phyloP scores from a whole-genome alignment of 2,888 invertebrate genomes.

The Dynastes hyllus region DNA sequence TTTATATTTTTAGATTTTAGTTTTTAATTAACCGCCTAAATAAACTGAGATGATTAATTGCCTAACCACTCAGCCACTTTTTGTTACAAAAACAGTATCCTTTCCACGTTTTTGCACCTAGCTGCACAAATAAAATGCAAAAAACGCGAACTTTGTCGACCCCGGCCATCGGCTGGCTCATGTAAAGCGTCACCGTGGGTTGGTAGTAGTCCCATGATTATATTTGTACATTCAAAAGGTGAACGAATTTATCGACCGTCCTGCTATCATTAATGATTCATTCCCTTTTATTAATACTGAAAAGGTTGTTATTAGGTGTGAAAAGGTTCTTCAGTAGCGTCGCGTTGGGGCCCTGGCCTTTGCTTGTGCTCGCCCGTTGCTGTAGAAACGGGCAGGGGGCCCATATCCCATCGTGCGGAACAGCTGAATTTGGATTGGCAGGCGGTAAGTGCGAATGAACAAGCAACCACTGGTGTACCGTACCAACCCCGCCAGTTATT shows the following conservation, averaged over 20 bases:
- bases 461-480: slow-evolving; percentile 26
- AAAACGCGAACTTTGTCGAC: no score
- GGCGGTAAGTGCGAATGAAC: slow-evolving; percentile 28
- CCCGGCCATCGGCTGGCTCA: slow-evolving; percentile 3
- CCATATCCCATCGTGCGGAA: slow-evolving; percentile 14
- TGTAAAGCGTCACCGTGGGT: slow-evolving; percentile 9
- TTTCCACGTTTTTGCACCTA: no score
- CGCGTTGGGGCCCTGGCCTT: background rate
- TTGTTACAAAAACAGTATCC: no score
- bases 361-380: background rate
- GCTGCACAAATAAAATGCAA: no score
- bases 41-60: no score
- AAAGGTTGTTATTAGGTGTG: slow-evolving; percentile 56
- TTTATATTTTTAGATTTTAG: no score
- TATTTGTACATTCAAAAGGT: slow-evolving; percentile 45
- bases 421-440: slow-evolving; percentile 38
- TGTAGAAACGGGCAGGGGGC: no score
- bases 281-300: slow-evolving; percentile 53
- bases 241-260: slow-evolving; percentile 50
- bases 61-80: no score
- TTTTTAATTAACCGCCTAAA: no score
- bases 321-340: slow-evolving; percentile 52
- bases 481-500: slow-evolving; percentile 43
- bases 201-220: slow-evolving; percentile 23
- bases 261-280: slow-evolving; percentile 54